Evolutionary conservation across 2,113 vertebrate species (phyloP).

Genomic region (Mixornis gularis): DNA sequence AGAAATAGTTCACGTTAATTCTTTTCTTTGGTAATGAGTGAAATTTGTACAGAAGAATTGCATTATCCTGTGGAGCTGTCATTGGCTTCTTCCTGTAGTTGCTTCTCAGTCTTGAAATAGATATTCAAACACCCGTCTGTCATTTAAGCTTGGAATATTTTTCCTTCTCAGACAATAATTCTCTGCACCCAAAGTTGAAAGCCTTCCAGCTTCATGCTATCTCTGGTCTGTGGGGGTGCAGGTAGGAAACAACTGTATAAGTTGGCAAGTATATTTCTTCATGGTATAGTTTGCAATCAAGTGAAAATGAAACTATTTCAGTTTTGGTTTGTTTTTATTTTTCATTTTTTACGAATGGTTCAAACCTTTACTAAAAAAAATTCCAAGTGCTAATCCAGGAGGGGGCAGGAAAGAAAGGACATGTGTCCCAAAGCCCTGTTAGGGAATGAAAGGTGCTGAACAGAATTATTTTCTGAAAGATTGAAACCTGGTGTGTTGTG

Average conservation of each 20-base stretch:
- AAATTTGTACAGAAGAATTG: conserved; percentile 31
- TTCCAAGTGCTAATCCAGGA: conserved; percentile 5
- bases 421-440: background rate
- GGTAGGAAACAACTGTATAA: conserved; percentile 37
- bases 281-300: background rate
- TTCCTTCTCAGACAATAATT: conserved; percentile 54
- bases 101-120: conserved; percentile 34
- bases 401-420: conserved; percentile 8
- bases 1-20: conserved; percentile 20
- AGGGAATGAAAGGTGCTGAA: background rate
- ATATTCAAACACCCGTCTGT: conserved; percentile 18
- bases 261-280: background rate
- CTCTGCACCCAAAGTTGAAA: conserved; percentile 35
- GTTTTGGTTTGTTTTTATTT: background rate
- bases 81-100: conserved; percentile 32
- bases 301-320: background rate
- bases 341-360: background rate
- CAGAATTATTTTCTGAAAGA: conserved; percentile 56
- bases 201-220: conserved; percentile 21
- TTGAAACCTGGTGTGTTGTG: conserved; percentile 54
- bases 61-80: conserved; percentile 35
- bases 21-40: conserved; percentile 43
- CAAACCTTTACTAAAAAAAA: background rate
- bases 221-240: conserved; percentile 32
- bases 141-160: conserved; percentile 46